Conservation (phyloP, 2,888 invertebrate species). For the Agriopis marginaria region DNA sequence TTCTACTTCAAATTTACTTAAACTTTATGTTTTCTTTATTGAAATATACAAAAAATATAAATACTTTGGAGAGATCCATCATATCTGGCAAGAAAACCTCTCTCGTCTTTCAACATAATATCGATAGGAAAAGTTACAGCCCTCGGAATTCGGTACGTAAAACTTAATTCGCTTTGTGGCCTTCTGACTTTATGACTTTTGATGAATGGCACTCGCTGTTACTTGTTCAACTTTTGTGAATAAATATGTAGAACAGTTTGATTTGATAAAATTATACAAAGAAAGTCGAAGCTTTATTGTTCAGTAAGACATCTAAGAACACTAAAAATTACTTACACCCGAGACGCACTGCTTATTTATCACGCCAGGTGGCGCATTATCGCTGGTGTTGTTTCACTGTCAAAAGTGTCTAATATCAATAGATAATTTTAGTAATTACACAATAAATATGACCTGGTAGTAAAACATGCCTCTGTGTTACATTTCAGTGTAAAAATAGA, state of each 20-base stretch:
- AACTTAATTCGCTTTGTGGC: conserved; percentile 47
- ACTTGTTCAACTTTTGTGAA: conserved; percentile 35
- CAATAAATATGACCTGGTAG: too few relatives aligned
- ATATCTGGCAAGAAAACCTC: conserved; percentile 38
- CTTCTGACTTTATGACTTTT: conserved; percentile 44
- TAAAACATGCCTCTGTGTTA: too few relatives aligned
- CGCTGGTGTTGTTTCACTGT: too few relatives aligned
- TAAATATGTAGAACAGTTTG: conserved; percentile 20
- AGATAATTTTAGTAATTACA: too few relatives aligned
- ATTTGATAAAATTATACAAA: conserved; percentile 6
- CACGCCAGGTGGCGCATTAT: too few relatives aligned
- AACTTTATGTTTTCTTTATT: too few relatives aligned
- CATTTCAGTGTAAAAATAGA: too few relatives aligned
- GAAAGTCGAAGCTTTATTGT: background rate
- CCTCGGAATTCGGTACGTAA: conserved; percentile 35
- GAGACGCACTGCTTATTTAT: too few relatives aligned
- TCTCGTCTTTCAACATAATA: conserved; percentile 44
- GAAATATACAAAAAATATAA: too few relatives aligned
- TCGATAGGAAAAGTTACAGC: conserved; percentile 40
- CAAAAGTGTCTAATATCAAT: too few relatives aligned
- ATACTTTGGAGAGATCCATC: background rate
- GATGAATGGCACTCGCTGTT: conserved; percentile 41
- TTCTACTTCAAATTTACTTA: too few relatives aligned
- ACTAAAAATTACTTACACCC: background rate
- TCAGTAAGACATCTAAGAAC: background rate